Evolutionary conservation across 2,797 vertebrate species (phyloP).

Genomic region (Lacerta bilineata): DNA sequence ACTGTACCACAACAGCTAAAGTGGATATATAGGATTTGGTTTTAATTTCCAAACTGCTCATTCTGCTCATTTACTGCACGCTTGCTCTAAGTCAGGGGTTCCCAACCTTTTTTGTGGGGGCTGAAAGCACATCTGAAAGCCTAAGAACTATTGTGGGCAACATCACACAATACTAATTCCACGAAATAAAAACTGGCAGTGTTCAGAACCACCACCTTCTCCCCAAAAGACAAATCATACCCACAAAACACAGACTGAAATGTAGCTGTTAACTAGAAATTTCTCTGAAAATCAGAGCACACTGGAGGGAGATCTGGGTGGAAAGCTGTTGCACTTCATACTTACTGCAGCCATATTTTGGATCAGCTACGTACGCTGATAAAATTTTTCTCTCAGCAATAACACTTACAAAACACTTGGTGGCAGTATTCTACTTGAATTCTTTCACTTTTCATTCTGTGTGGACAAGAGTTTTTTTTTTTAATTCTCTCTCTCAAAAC

Average conservation of each 20-base stretch:
- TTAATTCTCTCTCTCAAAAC: background rate
- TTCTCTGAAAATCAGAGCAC: background rate
- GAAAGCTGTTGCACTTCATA: background rate
- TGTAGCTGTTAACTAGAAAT: background rate
- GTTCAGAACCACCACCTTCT: too few relatives aligned
- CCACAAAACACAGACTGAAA: background rate
- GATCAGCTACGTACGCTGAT: background rate
- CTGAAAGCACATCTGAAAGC: too few relatives aligned
- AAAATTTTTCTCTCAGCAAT: slow-evolving; percentile 31
- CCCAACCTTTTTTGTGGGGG: too few relatives aligned
- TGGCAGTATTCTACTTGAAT: slow-evolving; percentile 74
- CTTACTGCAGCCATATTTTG: rapidly evolving
- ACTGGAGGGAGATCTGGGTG: background rate
- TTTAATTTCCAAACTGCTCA: background rate
- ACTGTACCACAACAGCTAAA: background rate
- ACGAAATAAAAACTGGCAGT: too few relatives aligned
- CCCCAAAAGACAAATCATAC: too few relatives aligned
- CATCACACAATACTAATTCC: too few relatives aligned
- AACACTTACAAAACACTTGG: slow-evolving; percentile 62
- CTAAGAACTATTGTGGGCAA: too few relatives aligned
- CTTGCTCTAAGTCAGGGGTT: background rate
- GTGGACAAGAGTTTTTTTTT: background rate
- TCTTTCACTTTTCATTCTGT: background rate
- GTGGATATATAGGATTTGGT: too few relatives aligned
- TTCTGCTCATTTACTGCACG: background rate